These are phyloP conservation scores for Microhierax caerulescens DNA, from an alignment of 2,797 vertebrate genomes.

Conservation along the genomic window DNA sequence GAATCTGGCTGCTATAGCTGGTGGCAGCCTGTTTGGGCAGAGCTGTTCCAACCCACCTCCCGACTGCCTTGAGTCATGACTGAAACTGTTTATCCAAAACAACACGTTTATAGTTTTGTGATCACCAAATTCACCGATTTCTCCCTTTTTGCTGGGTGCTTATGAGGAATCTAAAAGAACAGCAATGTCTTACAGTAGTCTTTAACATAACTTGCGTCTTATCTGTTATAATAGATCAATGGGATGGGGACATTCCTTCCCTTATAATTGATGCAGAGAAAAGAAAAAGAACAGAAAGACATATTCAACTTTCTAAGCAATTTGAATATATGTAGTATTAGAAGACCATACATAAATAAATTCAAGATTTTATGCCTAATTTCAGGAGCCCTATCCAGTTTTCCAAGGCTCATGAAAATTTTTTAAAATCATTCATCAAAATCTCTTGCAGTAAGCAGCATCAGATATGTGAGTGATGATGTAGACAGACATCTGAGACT, in stretches of 20 bases:
- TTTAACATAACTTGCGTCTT: background rate
- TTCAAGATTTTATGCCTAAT: background rate
- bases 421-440: background rate
- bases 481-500: background rate
- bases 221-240: background rate
- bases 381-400: background rate
- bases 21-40: background rate
- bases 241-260: background rate
- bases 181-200: background rate
- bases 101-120: background rate
- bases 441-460: background rate
- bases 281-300: background rate
- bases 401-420: background rate
- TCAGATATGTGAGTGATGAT: background rate
- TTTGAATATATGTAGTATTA: background rate
- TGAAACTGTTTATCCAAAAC: background rate
- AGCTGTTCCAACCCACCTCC: background rate
- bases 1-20: background rate
- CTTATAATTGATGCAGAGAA: background rate
- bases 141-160: background rate
- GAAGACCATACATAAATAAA: background rate
- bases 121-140: background rate
- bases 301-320: background rate
- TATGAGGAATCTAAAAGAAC: background rate
- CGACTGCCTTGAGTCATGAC: background rate